Base-by-base conservation (phyloP, 53 echinoderm and acorn worm genomes). In the Astropecten irregularis region DNA sequence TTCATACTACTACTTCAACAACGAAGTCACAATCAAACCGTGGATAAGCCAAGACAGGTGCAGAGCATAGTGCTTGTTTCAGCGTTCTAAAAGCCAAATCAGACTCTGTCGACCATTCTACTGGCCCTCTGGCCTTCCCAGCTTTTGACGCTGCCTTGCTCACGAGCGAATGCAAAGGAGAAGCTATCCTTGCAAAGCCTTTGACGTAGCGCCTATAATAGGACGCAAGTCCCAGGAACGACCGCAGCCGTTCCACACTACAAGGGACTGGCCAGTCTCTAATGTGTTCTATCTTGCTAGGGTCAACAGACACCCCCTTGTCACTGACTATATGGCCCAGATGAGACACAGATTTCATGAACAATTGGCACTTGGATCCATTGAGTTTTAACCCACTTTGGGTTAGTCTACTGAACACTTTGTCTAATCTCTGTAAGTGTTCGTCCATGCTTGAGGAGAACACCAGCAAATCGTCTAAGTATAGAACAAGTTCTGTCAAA, bases 301-400 rank as follows among this genome's bases (percentile, higher is more conserved):
- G 71, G 25, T 71, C 71, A 49, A 71, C 71, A 51, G 71, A 71
- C 52, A 71, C 71, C 18, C 73, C 71, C 30, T 27, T 49, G 49
- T 28, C 49, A 18, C 71, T 71, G 18, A 71, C 49, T 4, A 71
- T 73, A 55, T 73, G 73, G 37, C 73, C 73, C 23, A 53, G 16
- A 53, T 73, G 73, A 22, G 54, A 37, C 10, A 73, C 73, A 38
- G 73, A 73, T 20, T 37, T 73, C 37, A 11, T 53, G 56, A 73
- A 73, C 30, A 70, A 49, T 23, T 67, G 67, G 42, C 67, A 67
- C 22, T 67, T 67, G 19, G 67, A 67, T 10, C 84, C 92, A 37
- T 92, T 92, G 14, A 92, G 66, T 40, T 92, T 92, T 20, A 92
- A 71, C 13, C 92, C 92, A 62, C 84, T 50, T 0, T 40, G 30